phyloP scores from a whole-genome alignment of 2,888 invertebrate genomes.

The Prenolepis imparis region DNA sequence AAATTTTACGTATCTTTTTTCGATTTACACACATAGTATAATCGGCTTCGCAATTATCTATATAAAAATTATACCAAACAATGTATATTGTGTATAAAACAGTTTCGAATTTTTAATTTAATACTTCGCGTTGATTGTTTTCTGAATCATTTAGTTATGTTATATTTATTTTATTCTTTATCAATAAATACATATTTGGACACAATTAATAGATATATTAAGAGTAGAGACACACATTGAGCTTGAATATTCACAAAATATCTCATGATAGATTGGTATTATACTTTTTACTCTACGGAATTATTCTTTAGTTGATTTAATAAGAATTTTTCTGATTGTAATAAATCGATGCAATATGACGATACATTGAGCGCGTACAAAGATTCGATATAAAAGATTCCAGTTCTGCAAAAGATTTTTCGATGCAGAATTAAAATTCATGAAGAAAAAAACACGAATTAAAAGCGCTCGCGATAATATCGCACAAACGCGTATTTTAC shows the following conservation, averaged over 20 bases:
- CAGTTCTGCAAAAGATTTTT: not conserved
- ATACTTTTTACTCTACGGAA: not conserved
- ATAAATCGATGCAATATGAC: not conserved
- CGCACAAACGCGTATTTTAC: not conserved
- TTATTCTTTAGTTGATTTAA: not conserved
- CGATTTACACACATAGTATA: not conserved
- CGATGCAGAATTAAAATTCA: not conserved
- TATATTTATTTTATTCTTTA: not conserved
- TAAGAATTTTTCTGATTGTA: not conserved
- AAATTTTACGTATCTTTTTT: not conserved
- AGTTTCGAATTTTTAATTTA: slow-evolving; percentile 1
- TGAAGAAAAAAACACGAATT: not conserved
- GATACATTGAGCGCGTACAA: not conserved
- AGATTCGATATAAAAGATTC: not conserved
- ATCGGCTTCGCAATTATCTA: not conserved
- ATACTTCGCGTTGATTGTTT: not conserved
- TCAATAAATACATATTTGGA: not conserved
- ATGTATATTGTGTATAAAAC: not conserved
- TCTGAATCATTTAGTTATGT: not conserved
- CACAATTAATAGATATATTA: slow-evolving; percentile 5
- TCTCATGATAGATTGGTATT: not conserved
- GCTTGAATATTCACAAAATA: slow-evolving; percentile 4
- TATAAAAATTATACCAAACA: slow-evolving; percentile 14
- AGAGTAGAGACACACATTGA: not conserved
- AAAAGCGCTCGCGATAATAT: not conserved